Conservation (phyloP, 1,140 invertebrate species). For the Triops cancriformis region DNA sequence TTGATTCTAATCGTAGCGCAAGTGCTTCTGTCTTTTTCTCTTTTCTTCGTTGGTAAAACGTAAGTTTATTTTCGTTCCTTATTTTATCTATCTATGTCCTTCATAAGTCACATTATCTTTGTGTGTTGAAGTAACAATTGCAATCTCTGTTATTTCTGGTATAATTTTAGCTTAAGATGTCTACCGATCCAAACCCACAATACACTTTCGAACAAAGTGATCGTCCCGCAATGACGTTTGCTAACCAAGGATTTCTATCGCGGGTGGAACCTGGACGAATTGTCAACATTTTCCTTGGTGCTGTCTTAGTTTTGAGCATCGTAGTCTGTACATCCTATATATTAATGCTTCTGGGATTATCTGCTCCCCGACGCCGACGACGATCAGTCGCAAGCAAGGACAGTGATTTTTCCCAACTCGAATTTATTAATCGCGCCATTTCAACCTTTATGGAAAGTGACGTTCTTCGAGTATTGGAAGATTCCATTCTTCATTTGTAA, state of each 20-base stretch:
- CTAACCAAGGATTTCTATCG: background rate
- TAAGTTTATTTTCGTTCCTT: background rate
- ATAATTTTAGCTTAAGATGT: background rate
- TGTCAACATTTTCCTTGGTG: slow-evolving; percentile 24
- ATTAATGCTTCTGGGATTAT: slow-evolving; percentile 17
- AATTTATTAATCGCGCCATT: background rate
- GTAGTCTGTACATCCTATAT: slow-evolving; percentile 18
- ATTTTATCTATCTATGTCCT: too few relatives aligned
- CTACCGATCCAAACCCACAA: background rate
- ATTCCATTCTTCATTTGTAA: background rate
- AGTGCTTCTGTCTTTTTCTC: background rate
- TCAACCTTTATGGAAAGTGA: background rate
- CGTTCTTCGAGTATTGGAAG: background rate
- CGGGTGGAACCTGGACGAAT: slow-evolving; percentile 21
- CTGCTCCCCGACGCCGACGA: slow-evolving; percentile 14
- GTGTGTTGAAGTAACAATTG: background rate
- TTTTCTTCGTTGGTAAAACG: background rate
- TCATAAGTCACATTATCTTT: too few relatives aligned
- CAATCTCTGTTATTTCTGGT: background rate
- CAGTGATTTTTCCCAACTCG: background rate
- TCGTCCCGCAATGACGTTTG: background rate
- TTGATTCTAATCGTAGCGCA: background rate
- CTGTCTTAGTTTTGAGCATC: slow-evolving; percentile 13
- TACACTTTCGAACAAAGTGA: background rate
- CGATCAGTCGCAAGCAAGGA: background rate